phyloP scores from a whole-genome alignment of 2,113 vertebrate genomes.

The Pomatorhinus ruficollis region DNA sequence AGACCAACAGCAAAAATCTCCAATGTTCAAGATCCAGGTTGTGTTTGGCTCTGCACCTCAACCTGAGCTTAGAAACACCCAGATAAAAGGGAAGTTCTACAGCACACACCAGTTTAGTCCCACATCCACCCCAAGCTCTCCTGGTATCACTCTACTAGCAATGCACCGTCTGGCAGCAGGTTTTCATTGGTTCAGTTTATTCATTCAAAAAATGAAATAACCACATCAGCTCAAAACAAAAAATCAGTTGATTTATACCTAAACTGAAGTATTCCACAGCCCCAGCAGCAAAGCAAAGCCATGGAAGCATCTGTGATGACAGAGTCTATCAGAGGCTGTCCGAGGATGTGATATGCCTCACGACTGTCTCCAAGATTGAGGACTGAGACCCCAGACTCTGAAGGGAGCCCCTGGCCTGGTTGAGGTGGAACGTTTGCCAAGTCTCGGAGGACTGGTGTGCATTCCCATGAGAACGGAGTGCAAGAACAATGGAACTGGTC shows the following conservation, averaged over 20 bases:
- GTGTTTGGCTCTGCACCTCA: not conserved
- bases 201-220: not conserved
- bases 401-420: too few species aligned
- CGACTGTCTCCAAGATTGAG: too few species aligned
- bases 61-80: not conserved
- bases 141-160: not conserved
- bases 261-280: not conserved
- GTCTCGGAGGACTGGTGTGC: too few species aligned
- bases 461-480: too few species aligned
- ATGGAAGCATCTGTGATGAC: not conserved
- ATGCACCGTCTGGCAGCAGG: not conserved
- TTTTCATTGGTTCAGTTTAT: not conserved
- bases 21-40: not conserved
- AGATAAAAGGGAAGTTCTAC: not conserved
- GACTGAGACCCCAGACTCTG: too few species aligned
- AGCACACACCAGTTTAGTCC: not conserved
- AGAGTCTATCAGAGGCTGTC: too few species aligned
- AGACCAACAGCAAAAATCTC: accelerated
- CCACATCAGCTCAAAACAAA: not conserved
- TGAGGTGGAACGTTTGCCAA: too few species aligned
- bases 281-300: not conserved
- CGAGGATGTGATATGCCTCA: too few species aligned
- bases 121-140: not conserved
- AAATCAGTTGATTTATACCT: not conserved
- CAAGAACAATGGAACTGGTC: too few species aligned